Percentiles rank a stretch among this genome's conserved stretches.
Evolutionary conservation across 1,140 invertebrate species (phyloP).

Genomic region (Tetragnatha versicolor): DNA sequence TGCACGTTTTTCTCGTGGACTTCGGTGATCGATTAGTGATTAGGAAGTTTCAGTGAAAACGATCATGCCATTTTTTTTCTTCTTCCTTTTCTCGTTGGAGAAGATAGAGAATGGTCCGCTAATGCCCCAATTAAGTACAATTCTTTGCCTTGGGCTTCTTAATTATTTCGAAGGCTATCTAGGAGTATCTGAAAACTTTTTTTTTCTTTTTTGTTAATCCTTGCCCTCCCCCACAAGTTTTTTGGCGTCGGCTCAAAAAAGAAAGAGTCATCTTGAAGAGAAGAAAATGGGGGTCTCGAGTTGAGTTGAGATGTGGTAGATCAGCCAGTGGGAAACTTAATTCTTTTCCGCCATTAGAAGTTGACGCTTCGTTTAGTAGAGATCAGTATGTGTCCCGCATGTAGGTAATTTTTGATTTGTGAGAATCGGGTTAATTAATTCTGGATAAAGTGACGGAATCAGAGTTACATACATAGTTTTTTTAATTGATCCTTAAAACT

Average conservation of each 20-base stretch:
- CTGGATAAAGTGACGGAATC: no score
- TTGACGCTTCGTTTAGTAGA: no score
- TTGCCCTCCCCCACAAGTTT: neutral
- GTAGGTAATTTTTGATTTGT: no score
- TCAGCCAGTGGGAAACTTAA: no score
- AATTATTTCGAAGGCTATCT: slow-evolving; percentile 45
- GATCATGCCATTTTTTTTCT: slow-evolving; percentile 30
- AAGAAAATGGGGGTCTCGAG: neutral
- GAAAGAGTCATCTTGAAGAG: no score
- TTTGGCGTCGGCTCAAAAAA: slow-evolving; percentile 30
- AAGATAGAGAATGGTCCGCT: slow-evolving; percentile 32
- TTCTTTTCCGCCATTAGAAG: no score
- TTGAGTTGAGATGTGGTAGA: neutral
- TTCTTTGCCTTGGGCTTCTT: slow-evolving; percentile 48
- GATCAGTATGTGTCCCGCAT: no score
- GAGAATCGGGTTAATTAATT: no score
- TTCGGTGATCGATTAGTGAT: slow-evolving; percentile 49
- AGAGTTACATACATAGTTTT: no score
- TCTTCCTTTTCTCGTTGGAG: neutral
- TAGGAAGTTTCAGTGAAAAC: slow-evolving; percentile 39
- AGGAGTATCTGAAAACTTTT: slow-evolving; percentile 11
- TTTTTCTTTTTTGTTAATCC: slow-evolving; percentile 3
- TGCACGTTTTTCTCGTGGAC: slow-evolving; percentile 1
- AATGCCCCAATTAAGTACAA: slow-evolving; percentile 46
- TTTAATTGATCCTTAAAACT: no score